phyloP scores from a whole-genome alignment of 2,888 invertebrate genomes.

The Dicroscelio sp. region DNA sequence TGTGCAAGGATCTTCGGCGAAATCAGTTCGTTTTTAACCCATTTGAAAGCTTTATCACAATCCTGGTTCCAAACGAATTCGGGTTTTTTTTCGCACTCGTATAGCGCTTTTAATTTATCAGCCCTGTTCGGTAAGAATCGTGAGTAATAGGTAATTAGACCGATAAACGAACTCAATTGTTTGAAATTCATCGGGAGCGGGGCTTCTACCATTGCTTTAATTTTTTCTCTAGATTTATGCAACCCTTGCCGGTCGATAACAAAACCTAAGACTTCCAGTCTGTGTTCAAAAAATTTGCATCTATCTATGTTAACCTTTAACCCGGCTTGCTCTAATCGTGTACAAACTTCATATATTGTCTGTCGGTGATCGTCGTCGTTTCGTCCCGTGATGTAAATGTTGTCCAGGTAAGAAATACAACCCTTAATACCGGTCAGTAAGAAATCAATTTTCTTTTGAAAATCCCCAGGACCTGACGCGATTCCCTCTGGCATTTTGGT shows the following conservation, averaged over 20 bases:
- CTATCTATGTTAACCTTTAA: slow-evolving; percentile 9
- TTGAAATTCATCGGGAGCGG: slow-evolving; percentile 11
- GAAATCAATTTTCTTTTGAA: slow-evolving; percentile 87
- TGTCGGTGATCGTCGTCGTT: background rate
- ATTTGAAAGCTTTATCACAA: background rate
- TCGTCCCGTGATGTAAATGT: slow-evolving; percentile 89
- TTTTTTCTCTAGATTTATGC: slow-evolving; percentile 39
- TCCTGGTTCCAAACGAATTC: no score
- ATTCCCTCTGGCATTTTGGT: slow-evolving; percentile 81
- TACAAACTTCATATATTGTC: background rate
- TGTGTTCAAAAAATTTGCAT: slow-evolving; percentile 31
- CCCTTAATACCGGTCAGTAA: slow-evolving; percentile 88
- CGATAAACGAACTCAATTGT: slow-evolving; percentile 39
- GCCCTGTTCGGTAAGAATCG: slow-evolving; percentile 34
- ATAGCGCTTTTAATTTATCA: background rate
- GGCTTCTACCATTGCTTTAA: slow-evolving; percentile 40
- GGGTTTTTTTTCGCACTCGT: slow-evolving; percentile 17
- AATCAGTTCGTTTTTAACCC: background rate
- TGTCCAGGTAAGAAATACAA: no score
- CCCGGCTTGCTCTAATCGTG: slow-evolving; percentile 4
- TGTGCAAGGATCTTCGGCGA: slow-evolving; percentile 45
- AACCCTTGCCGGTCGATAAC: slow-evolving; percentile 12
- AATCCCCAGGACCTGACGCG: slow-evolving; percentile 85
- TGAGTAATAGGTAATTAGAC: slow-evolving; percentile 33
- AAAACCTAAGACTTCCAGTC: slow-evolving; percentile 24